Conservation (phyloP, 2,113 vertebrate genomes). For the Mystacornis crossleyi region DNA sequence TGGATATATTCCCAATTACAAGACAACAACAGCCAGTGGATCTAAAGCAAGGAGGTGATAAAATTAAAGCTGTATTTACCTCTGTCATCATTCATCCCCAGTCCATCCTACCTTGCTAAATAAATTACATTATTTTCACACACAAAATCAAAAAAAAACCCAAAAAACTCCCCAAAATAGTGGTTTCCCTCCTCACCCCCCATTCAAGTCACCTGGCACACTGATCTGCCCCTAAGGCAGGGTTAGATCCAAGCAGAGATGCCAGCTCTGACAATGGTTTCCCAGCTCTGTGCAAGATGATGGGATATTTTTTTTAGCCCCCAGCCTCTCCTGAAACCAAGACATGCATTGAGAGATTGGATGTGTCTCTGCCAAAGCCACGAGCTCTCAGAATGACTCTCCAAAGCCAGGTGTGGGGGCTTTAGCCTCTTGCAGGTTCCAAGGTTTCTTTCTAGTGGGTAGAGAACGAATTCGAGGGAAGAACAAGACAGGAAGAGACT, state of each 20-base stretch:
- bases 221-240: not conserved
- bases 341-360: not conserved
- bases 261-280: not conserved
- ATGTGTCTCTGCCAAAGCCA: not conserved
- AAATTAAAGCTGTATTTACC: not conserved
- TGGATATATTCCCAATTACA: not conserved
- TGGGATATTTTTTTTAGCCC: not conserved
- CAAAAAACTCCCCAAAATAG: not conserved
- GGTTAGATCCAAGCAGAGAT: not conserved
- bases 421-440: not conserved
- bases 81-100: not conserved
- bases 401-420: not conserved
- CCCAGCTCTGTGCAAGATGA: not conserved
- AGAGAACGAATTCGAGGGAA: not conserved
- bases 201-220: not conserved
- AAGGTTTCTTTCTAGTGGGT: not conserved
- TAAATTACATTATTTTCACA: not conserved
- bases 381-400: not conserved
- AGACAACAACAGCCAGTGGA: not conserved
- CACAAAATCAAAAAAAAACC: not conserved
- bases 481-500: not conserved
- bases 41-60: not conserved
- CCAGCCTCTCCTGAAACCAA: not conserved
- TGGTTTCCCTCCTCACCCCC: not conserved
- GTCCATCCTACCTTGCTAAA: not conserved